These are phyloP conservation scores for Tigriopus californicus DNA, from an alignment of 2,888 invertebrate genomes.

Conservation along the genomic window DNA sequence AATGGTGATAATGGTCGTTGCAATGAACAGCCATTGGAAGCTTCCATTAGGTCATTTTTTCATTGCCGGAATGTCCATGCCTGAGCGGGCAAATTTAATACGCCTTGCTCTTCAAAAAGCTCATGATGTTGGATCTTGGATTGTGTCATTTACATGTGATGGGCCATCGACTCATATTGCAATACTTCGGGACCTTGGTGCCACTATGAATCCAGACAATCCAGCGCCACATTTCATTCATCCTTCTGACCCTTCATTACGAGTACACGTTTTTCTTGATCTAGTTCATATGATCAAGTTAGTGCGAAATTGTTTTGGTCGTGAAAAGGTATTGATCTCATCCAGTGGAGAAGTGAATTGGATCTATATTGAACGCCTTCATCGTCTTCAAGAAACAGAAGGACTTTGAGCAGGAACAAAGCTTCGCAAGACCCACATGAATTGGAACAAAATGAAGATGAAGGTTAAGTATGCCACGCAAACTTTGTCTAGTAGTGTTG, in stretches of 20 bases:
- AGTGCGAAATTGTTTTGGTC: too few relatives aligned
- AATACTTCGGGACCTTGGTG: neutral
- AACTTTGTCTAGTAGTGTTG: neutral
- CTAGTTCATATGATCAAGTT: too few relatives aligned
- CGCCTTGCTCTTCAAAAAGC: too few relatives aligned
- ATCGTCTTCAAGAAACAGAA: neutral
- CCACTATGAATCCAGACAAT: neutral
- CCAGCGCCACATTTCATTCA: neutral
- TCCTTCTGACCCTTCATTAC: too few relatives aligned
- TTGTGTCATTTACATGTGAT: slow-evolving; percentile 3
- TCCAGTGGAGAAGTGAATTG: too few relatives aligned
- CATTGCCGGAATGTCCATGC: too few relatives aligned
- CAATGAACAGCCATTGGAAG: too few relatives aligned
- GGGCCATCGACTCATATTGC: neutral
- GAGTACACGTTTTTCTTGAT: too few relatives aligned
- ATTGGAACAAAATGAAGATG: slow-evolving; percentile 3
- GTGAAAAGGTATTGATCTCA: too few relatives aligned
- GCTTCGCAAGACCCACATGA: neutral
- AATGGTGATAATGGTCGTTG: too few relatives aligned
- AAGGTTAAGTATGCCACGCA: neutral
- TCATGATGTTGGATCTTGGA: neutral
- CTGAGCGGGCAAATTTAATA: too few relatives aligned
- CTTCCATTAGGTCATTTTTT: too few relatives aligned
- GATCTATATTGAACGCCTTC: neutral
- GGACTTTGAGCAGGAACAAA: neutral